phyloP scores from a whole-genome alignment of 2,888 invertebrate genomes.

The Bellardia bayeri region DNA sequence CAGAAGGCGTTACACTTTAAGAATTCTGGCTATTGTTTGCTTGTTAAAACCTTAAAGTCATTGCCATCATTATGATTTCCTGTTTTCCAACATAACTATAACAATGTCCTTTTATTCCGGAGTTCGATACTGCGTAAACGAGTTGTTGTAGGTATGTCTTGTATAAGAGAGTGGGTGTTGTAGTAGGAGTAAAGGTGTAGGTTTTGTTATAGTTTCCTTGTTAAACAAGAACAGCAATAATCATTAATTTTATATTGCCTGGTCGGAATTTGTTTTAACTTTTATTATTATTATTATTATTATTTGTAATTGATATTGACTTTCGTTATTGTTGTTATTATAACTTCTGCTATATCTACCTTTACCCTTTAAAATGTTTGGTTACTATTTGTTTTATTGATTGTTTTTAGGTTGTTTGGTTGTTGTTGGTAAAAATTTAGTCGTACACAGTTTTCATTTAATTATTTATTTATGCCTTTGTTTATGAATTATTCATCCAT shows the following conservation, averaged over 20 bases:
- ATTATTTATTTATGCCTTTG: conserved; percentile 29
- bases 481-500: conserved; percentile 44
- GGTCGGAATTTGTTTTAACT: conserved; percentile 33
- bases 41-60: conserved; percentile 26
- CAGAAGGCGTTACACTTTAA: conserved; percentile 66
- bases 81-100: conserved; percentile 9
- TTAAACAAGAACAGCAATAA: conserved; percentile 36
- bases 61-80: conserved; percentile 60
- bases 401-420: not conserved
- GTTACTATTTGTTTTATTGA: conserved; percentile 42
- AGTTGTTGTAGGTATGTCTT: not conserved
- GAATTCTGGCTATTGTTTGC: conserved; percentile 16
- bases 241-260: conserved; percentile 60
- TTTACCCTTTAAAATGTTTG: conserved; percentile 3
- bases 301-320: conserved; percentile 63
- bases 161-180: not conserved
- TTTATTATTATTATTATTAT: conserved; percentile 54
- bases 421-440: not conserved
- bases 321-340: conserved; percentile 25
- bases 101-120: not conserved
- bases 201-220: not conserved
- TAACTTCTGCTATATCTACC: not conserved
- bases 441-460: not conserved
- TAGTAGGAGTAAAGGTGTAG: not conserved
- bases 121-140: not conserved